Base-by-base conservation (phyloP, 2,113 vertebrate genomes). In the Donacobius atricapilla region DNA sequence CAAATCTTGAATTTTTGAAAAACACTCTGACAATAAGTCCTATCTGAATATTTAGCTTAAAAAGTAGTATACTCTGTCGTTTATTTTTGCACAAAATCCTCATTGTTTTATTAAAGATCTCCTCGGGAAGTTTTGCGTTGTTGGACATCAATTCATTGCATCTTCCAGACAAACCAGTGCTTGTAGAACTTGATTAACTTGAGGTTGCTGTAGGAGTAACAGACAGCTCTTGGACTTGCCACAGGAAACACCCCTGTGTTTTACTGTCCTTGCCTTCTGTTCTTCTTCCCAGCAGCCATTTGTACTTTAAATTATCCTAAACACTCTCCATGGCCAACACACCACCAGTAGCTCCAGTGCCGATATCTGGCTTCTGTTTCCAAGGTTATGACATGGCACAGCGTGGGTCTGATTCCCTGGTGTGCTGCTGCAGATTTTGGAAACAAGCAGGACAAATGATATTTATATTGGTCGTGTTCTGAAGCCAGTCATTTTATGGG, bases 191-290 rank as follows among this genome's bases (percentile, higher is more conserved):
- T 48, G 9, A 44, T 56, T 23, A 70, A 61, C 35, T 68, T 42
- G 53, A 60, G 13, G 7, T 33, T 76, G 21, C 31, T 92, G n/a
- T 21, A 70, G 31, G 44, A 73, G 23, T 35, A 37, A 22, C 2
- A 45, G 27, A 20, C 9, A 70, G 20, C 22, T 42, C 19, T 54
- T 64, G 33, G 33, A 50, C 19, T 28, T 86, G 10, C 37, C 31
- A 11, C 15, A 39, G 47, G n/a, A 66, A 86, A n/a, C 0, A 1
- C 7, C 9, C 20, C 18, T 0, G 1, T 35, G 33, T 28, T 69
- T 73, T 15, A 14, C 13, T 0, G 1, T 69, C 42, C 31, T 80
- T 83, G 35, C 17, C 14, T 65, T 45, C 25, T 31, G 17, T 13
- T 48, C 27, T 44, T 68, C 51, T 60, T 28, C 8, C 10, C 17